Evolutionary conservation across 2,888 invertebrate genomes (phyloP), one percentile per base, ranked within the genome.

Genomic region (Dioctria linearis): DNA sequence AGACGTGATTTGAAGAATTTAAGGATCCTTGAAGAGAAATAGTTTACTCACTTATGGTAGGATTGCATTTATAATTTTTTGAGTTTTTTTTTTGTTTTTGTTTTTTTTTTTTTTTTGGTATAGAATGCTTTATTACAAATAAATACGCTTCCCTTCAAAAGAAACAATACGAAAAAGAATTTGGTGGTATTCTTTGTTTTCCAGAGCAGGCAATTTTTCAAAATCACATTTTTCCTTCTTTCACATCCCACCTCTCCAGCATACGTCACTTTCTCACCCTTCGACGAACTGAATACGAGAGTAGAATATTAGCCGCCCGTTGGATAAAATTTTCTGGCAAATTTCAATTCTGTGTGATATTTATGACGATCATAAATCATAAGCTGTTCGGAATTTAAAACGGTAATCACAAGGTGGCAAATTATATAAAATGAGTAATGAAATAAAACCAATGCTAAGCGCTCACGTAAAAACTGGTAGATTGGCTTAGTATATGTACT

Each of bases 391-490:
- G 39, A 51, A 51, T 69, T 69, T 69, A 51, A 69, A 54, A 51
- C 37, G 51, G 69, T 51, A 69, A 69, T 69, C 69, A 69, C 37
- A 69, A 69, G 69, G 69, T 69, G 69, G 69, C 69, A 69, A 69
- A 69, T 69, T 69, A 69, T 69, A n/a, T 51, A 49, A 51, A 69
- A 51, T 54, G n/a, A n/a, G 43, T 69, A 54, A 54, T 69, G 54
- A 46, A 69, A 69, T 69, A 66, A 66, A 40, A 13, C 43, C 43
- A 39, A 51, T 51, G 37, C 51, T 25, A 25, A 37, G 25, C 6
- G 51, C 5, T 6, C 51, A 11, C 11, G n/a, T 65, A 37, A 67
- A 67, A 69, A 39, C 51, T 43, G 67, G n/a, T n/a, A n/a, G 37
- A 3, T 9, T 2, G 25, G 25, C 25, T 25, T 25, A 2, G 25